A percentile compares a stretch with the other conserved stretches of the same genome.
Conservation (phyloP, 1,140 invertebrate genomes). For the Solen grandis region DNA sequence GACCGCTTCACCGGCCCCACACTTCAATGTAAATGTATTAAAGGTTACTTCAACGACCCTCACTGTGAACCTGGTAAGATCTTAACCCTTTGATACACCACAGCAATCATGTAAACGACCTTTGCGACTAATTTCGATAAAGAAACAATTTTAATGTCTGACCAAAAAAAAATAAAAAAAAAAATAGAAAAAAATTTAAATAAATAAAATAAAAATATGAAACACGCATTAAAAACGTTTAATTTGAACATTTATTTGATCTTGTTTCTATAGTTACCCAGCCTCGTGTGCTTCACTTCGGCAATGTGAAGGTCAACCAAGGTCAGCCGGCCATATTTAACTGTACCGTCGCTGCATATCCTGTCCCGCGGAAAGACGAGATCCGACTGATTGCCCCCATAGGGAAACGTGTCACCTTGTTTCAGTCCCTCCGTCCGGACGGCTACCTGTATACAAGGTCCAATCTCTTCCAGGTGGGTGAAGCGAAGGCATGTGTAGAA, state of each 20-base stretch:
- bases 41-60: constrained; percentile 69
- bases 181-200: too few species aligned
- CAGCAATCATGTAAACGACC: too few species aligned
- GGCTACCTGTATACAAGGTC: constrained; percentile 65
- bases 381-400: constrained; percentile 63
- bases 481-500: neutral
- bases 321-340: constrained; percentile 72
- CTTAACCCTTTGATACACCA: too few species aligned
- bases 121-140: too few species aligned
- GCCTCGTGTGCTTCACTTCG: constrained; percentile 70
- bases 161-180: too few species aligned
- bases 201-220: too few species aligned
- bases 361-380: constrained; percentile 67
- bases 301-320: constrained; percentile 71
- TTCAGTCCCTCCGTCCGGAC: constrained; percentile 62
- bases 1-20: constrained; percentile 67
- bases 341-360: constrained; percentile 74
- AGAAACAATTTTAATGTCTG: too few species aligned
- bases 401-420: constrained; percentile 57
- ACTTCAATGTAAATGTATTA: constrained; percentile 58
- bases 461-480: constrained; percentile 67
- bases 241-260: too few species aligned
- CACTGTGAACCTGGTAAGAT: constrained; percentile 69
- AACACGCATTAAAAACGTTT: too few species aligned
- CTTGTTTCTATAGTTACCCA: constrained; percentile 63